These are phyloP conservation scores for Hyles lineata DNA, from an alignment of 2,888 invertebrate genomes.

Conservation along the genomic window DNA sequence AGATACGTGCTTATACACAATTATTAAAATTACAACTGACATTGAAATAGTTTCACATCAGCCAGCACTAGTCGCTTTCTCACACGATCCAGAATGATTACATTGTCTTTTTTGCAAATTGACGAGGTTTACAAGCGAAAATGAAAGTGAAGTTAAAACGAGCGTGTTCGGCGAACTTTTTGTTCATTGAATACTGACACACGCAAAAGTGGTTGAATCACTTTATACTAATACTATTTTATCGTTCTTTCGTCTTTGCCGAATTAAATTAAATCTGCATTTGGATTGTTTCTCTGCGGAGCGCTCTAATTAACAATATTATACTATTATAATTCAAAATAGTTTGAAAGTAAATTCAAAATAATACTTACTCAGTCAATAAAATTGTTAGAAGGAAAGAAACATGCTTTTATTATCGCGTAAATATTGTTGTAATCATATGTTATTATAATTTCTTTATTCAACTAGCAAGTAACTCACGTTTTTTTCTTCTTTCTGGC, in stretches of 20 bases:
- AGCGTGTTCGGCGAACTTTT: slow-evolving; percentile 6
- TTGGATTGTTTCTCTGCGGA: no score
- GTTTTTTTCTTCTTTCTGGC: no score
- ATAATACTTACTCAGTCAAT: no score
- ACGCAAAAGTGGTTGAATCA: not conserved
- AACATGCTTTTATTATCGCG: no score
- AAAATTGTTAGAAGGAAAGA: no score
- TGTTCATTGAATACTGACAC: not conserved
- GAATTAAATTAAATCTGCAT: no score
- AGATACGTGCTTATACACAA: not conserved
- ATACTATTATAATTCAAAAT: no score
- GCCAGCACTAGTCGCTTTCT: not conserved
- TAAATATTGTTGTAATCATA: no score
- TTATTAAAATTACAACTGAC: not conserved
- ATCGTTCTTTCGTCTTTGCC: not conserved
- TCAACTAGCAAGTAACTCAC: no score
- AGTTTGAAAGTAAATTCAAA: no score
- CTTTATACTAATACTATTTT: not conserved
- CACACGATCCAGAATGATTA: slow-evolving; percentile 13
- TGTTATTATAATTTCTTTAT: no score
- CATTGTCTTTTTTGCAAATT: slow-evolving; percentile 19
- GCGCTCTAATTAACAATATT: no score
- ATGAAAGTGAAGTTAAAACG: slow-evolving; percentile 16
- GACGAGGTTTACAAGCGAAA: not conserved
- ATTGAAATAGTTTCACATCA: slow-evolving; percentile 18